These are phyloP conservation scores for Apostichopus parvimensis DNA, from an alignment of 35 echinoderm and acorn worm genomes.

Conservation along the genomic window DNA sequence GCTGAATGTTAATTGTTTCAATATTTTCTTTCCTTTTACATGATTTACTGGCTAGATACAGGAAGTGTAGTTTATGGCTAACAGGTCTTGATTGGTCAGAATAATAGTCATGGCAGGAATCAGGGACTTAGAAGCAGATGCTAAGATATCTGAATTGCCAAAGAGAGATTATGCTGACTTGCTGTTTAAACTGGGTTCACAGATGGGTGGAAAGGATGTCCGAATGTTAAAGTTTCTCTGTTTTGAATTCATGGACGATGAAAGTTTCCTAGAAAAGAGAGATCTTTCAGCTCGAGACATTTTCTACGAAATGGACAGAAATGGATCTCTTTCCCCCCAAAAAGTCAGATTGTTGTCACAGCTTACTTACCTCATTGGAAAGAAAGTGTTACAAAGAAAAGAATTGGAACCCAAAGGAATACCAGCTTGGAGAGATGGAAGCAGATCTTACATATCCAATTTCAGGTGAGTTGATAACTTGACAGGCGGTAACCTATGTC, in stretches of 20 bases:
- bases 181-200: neutral
- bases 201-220: neutral
- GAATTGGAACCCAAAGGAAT: neutral
- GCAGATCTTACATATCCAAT: neutral
- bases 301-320: constrained; percentile 22
- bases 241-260: neutral
- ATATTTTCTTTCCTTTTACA: too few relatives aligned
- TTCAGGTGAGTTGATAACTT: constrained; percentile 1
- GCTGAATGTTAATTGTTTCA: too few relatives aligned
- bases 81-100: neutral
- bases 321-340: constrained; percentile 5
- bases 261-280: constrained; percentile 31
- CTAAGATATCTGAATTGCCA: neutral
- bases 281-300: neutral
- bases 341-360: constrained; percentile 15
- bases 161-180: neutral
- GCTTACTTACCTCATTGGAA: neutral
- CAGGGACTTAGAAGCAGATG: neutral
- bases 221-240: constrained; percentile 18
- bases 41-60: neutral
- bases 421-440: neutral
- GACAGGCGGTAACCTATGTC: too few relatives aligned
- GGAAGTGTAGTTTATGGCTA: neutral
- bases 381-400: neutral
- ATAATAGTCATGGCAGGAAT: neutral